Evolutionary conservation across 2,113 vertebrate species (phyloP), one percentile per base, ranked within the genome.

Genomic region (Gopherus evgoodei): DNA sequence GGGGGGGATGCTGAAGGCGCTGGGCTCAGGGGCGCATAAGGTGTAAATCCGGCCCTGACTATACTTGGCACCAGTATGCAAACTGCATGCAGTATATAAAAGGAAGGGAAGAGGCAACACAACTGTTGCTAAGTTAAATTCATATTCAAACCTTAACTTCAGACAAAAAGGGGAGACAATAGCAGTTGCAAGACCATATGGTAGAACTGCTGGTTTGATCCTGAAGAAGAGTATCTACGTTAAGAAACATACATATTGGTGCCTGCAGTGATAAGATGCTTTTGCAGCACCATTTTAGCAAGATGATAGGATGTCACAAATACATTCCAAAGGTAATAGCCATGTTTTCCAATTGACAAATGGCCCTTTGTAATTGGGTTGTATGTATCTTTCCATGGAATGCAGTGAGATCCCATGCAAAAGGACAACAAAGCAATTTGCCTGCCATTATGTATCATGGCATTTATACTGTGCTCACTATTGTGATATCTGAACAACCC

Each of bases 11-110:
- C 53, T 54, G 53, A 54, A 22, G 21, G 53, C 22, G 53, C 53
- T 54, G 53, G 21, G 19, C 53, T 21, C 22, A 54, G 53, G 53
- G 52, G 52, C 52, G 6, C 52, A 19, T 53, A 53, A 53, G 52
- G 52, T 53, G 52, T 53, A 53, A 53, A 53, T 21, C 19, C 19
- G 52, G 53, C 53, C 53, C 53, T 54, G 53, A 90, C 80, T 96
- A 22, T 93, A 87, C 91, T 90, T 90, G 88, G 82, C 88, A 89
- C 19, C 82, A 75, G 97, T 93, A 95, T 91, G 75, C 54, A 47
- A 93, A 81, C 54, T 42, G 91, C 90, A 96, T 81, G 82, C 4
- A 9, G 65, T 81, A 75, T 87, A 87, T 95, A 78, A 50, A 92
- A 13, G 17, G 50, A 50, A n/a, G 87, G 0, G 54, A 90, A 85